Percentiles rank a stretch among this genome's conserved stretches.
These are phyloP conservation scores for Ovibos moschatus DNA, from an alignment of 2,113 vertebrate genomes.

Conservation along the genomic window DNA sequence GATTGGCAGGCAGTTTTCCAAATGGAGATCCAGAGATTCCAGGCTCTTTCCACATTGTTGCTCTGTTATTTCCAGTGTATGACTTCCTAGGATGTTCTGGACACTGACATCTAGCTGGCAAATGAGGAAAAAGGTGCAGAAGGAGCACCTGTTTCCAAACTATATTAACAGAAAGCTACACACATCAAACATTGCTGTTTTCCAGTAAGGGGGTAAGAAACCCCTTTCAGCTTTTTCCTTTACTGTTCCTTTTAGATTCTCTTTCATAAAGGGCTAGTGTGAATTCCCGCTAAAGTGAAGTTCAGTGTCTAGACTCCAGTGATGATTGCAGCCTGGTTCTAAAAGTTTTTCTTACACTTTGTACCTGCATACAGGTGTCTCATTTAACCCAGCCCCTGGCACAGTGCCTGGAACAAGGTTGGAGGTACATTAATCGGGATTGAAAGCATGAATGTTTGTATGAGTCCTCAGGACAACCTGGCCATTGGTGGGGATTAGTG, in stretches of 20 bases:
- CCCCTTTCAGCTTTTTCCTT: neutral
- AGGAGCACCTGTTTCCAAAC: neutral
- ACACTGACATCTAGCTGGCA: neutral
- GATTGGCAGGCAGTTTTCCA: neutral
- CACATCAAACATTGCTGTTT: neutral
- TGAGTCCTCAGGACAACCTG: neutral
- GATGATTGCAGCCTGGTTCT: neutral
- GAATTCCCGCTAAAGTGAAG: neutral
- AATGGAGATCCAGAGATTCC: neutral
- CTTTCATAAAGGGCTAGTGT: neutral
- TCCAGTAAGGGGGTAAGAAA: neutral
- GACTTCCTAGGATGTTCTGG: neutral
- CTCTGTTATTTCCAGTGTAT: neutral
- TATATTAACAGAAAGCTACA: neutral
- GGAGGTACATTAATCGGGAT: no score
- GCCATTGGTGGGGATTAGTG: no score
- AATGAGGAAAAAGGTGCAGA: neutral
- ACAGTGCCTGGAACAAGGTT: neutral
- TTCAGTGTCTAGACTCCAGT: neutral
- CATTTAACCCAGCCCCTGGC: neutral
- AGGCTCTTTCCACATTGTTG: neutral
- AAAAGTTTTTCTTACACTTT: neutral
- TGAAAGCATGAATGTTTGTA: neutral
- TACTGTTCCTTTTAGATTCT: neutral
- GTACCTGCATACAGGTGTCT: neutral